Percentiles rank a stretch among this genome's conserved stretches.
Conservation (phyloP, 2,888 invertebrate genomes). For the Tinea trinotella region DNA sequence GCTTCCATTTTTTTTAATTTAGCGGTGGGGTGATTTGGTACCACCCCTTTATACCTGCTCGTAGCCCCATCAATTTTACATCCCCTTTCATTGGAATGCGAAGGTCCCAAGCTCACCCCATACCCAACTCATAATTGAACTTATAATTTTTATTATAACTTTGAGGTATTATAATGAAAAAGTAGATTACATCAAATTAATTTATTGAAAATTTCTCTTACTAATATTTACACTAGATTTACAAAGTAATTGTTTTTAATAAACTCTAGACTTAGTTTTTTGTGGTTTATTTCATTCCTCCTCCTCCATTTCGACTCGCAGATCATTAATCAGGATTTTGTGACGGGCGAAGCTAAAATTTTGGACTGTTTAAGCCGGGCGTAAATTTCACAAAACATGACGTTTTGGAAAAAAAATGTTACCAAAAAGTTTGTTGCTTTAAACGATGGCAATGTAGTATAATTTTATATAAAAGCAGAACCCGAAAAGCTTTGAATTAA, state of each 20-base stretch:
- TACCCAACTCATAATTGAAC: conserved; percentile 19
- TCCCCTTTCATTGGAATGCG: conserved; percentile 45
- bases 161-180: neutral
- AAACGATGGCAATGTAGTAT: neutral
- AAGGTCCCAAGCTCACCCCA: conserved; percentile 27
- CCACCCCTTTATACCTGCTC: conserved; percentile 48
- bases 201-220: neutral
- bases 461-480: neutral
- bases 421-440: neutral
- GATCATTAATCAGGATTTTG: conserved; percentile 78
- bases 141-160: conserved; percentile 1
- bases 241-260: neutral
- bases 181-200: neutral
- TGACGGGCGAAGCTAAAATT: conserved; percentile 75
- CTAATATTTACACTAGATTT: no score
- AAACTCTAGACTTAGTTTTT: neutral
- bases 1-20: conserved; percentile 37
- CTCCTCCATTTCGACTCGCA: conserved; percentile 42
- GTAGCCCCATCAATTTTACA: conserved; percentile 47
- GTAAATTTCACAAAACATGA: conserved; percentile 70
- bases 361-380: conserved; percentile 68
- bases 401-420: conserved; percentile 27
- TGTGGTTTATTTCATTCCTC: conserved; percentile 38
- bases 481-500: no score
- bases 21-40: conserved; percentile 30